Evolutionary conservation across 2,888 invertebrate genomes (phyloP), one percentile per base, ranked within the genome.

Genomic region (Myopa tessellatipennis): DNA sequence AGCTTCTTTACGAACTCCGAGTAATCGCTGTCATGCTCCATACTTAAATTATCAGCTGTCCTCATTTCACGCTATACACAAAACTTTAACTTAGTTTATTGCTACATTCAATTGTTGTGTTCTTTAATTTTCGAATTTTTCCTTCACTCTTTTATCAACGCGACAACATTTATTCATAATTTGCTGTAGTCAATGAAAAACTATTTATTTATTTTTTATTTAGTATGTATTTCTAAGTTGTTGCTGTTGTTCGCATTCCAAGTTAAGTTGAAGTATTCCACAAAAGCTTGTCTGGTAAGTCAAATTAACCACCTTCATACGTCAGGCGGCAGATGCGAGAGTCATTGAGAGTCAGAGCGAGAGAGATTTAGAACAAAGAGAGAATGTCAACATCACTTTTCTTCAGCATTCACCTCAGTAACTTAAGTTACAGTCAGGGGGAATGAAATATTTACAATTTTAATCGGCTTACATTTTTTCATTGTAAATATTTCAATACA

Each of bases 371-470:
- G 26, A 69, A 72, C 4, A 12, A 26, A 61, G 26, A 38, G 63
- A 14, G 45, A 36, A 7, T 40, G 36, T 4, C 16, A n/a, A 58
- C 52, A 58, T 1, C 18, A 26, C 5, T 6, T 63, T 63, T 26
- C 8, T 26, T 63, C 61, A 63, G 0, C 81, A 77, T 78, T 58
- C 68, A 52, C 74, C 58, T 68, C 67, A 58, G 34, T 36, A 75
- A 58, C 80, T 79, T 86, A 82, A 63, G 80, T 81, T 80, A 8
- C 36, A 14, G 40, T 18, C 61, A 72, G 61, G 61, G 26, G 61
- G 34, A 58, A n/a, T 58, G 58, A n/a, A 58, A 18, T 16, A 1
- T 10, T 58, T 12, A 58, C 18, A 26, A 26, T 26, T 26, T 26
- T 26, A 26, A 26, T 26, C 26, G 26, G 2, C 26, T 26, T 26